A percentile compares a stretch with the other conserved stretches of the same genome.
phyloP scores from a whole-genome alignment of 2,888 invertebrate species.

The Macaria liturata region DNA sequence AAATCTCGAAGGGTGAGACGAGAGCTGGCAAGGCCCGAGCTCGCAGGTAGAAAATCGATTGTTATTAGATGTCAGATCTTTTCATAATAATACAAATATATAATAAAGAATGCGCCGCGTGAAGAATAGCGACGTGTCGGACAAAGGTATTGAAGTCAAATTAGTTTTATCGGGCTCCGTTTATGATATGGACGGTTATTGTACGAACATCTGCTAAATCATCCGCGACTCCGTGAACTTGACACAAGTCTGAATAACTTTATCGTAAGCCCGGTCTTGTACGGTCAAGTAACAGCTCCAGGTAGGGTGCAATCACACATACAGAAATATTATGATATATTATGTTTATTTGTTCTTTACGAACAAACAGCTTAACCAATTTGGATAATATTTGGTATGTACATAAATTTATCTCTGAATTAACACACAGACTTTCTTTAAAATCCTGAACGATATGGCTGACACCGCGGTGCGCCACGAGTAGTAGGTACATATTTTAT shows the following conservation, averaged over 20 bases:
- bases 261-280: not conserved
- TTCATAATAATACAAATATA: slow-evolving; percentile 56
- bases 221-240: not conserved
- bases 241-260: too few relatives aligned
- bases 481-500: too few relatives aligned
- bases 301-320: too few relatives aligned
- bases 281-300: too few relatives aligned
- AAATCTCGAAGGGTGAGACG: slow-evolving; percentile 65
- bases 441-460: too few relatives aligned
- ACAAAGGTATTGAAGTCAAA: slow-evolving; percentile 49
- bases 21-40: slow-evolving; percentile 56
- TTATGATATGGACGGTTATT: slow-evolving; percentile 33
- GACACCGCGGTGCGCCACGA: too few relatives aligned
- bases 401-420: too few relatives aligned
- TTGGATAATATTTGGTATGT: too few relatives aligned
- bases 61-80: slow-evolving; percentile 57
- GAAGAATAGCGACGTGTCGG: slow-evolving; percentile 35
- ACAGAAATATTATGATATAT: too few relatives aligned
- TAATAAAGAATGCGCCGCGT: slow-evolving; percentile 47
- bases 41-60: slow-evolving; percentile 77
- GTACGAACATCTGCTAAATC: slow-evolving; percentile 14
- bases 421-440: too few relatives aligned
- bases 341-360: too few relatives aligned
- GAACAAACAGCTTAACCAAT: too few relatives aligned
- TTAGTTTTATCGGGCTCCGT: slow-evolving; percentile 43